These are phyloP conservation scores for Fissipunctia ypsillon DNA, from an alignment of 2,888 invertebrate species.

Conservation along the genomic window DNA sequence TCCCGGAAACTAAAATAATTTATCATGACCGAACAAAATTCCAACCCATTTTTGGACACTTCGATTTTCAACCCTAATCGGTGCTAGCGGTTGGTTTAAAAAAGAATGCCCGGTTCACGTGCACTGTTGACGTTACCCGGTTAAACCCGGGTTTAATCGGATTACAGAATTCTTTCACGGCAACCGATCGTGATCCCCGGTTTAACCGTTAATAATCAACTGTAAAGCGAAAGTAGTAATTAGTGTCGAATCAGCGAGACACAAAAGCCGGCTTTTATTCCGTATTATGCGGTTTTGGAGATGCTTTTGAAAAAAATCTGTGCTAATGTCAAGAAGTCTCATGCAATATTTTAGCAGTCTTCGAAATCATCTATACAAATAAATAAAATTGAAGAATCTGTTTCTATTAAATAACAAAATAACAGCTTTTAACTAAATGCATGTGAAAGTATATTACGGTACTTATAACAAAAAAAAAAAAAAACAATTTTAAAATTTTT, in stretches of 20 bases:
- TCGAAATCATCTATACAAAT: no score
- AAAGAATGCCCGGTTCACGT: constrained; percentile 43
- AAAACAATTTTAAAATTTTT: no score
- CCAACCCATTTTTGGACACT: constrained; percentile 35
- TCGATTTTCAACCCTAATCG: constrained; percentile 49
- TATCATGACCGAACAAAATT: constrained; percentile 46
- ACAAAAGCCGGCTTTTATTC: constrained; percentile 62
- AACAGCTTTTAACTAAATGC: no score
- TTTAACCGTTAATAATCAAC: constrained; percentile 70
- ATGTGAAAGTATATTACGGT: no score
- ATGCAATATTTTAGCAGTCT: background rate
- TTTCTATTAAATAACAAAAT: no score
- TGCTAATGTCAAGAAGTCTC: background rate
- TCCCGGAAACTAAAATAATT: constrained; percentile 45
- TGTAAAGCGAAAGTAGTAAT: constrained; percentile 73
- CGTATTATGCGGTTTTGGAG: constrained; percentile 41
- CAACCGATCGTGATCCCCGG: constrained; percentile 65
- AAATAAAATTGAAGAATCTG: no score
- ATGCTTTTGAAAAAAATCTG: background rate
- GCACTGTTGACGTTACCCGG: constrained; percentile 50
- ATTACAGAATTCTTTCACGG: constrained; percentile 69
- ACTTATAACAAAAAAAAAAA: no score
- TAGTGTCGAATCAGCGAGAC: constrained; percentile 73
- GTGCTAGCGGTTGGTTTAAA: constrained; percentile 48
- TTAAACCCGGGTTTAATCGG: constrained; percentile 65